Evolutionary conservation across 2,888 invertebrate genomes (phyloP).

Genomic region (Cryptocheilus praepositus): DNA sequence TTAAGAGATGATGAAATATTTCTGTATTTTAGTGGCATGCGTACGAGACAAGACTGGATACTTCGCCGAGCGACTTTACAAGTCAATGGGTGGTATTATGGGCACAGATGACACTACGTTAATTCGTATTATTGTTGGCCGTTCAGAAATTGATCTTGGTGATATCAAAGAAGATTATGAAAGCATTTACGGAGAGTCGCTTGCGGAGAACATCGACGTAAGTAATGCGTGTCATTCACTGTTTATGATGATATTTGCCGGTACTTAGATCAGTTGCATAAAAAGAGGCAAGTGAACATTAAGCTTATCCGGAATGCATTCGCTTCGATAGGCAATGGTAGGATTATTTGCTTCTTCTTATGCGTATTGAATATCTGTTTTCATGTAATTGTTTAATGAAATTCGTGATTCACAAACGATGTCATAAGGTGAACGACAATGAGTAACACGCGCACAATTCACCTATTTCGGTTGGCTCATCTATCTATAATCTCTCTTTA

Average conservation of each 20-base stretch:
- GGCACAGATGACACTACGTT: conserved; percentile 92
- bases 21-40: conserved; percentile 80
- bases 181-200: conserved; percentile 84
- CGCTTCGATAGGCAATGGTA: too few species aligned
- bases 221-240: conserved; percentile 52
- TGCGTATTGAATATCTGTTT: too few species aligned
- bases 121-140: conserved; percentile 89
- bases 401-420: too few species aligned
- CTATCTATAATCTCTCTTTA: conserved; percentile 20
- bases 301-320: too few species aligned
- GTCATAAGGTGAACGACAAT: too few species aligned
- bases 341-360: too few species aligned
- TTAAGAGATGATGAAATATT: background rate
- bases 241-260: background rate
- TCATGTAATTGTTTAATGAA: too few species aligned
- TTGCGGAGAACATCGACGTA: conserved; percentile 90
- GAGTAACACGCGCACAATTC: background rate
- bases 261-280: too few species aligned
- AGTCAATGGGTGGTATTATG: conserved; percentile 91
- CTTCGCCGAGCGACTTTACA: conserved; percentile 90
- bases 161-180: conserved; percentile 90
- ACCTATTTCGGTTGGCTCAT: conserved; percentile 2
- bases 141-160: conserved; percentile 90
- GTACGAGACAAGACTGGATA: conserved; percentile 87
- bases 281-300: too few species aligned